These are phyloP conservation scores for Nothoprocta pentlandii DNA, from an alignment of 2,113 vertebrate genomes.

Conservation along the genomic window DNA sequence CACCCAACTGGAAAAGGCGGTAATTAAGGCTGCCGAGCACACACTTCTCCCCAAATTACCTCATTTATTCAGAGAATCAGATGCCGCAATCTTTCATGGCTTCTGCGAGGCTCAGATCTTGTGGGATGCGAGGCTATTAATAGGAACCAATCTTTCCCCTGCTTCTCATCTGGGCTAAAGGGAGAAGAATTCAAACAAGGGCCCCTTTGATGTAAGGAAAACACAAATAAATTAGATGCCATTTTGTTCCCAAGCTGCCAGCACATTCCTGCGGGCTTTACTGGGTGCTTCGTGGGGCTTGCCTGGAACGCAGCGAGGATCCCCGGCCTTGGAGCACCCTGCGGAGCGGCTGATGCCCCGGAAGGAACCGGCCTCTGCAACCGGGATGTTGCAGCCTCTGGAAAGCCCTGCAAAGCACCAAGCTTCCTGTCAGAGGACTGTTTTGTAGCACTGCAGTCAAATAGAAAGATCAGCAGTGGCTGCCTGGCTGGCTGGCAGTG, in stretches of 20 bases:
- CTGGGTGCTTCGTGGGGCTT: neutral
- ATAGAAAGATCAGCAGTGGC: neutral
- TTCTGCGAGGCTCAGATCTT: conserved; percentile 46
- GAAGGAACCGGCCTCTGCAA: neutral
- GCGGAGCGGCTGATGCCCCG: neutral
- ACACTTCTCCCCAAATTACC: conserved; percentile 55
- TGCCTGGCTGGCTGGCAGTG: neutral
- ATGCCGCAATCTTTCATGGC: conserved; percentile 59
- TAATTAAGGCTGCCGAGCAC: conserved; percentile 53
- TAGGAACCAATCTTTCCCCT: conserved; percentile 62
- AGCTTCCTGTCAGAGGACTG: neutral
- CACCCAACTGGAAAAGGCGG: conserved; percentile 6
- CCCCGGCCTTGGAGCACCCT: neutral
- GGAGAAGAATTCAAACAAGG: conserved; percentile 58
- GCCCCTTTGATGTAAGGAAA: conserved; percentile 50
- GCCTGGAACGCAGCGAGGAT: neutral
- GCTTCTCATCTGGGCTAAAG: conserved; percentile 57
- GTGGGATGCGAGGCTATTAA: conserved; percentile 68
- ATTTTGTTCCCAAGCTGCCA: neutral
- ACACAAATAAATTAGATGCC: conserved; percentile 22
- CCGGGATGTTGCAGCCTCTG: too few relatives aligned
- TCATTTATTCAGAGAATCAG: conserved; percentile 55
- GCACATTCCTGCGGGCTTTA: neutral
- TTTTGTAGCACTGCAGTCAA: neutral
- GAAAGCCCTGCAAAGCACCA: neutral